Base-by-base conservation (phyloP, 2,113 vertebrate species). In the Octodon degus region DNA sequence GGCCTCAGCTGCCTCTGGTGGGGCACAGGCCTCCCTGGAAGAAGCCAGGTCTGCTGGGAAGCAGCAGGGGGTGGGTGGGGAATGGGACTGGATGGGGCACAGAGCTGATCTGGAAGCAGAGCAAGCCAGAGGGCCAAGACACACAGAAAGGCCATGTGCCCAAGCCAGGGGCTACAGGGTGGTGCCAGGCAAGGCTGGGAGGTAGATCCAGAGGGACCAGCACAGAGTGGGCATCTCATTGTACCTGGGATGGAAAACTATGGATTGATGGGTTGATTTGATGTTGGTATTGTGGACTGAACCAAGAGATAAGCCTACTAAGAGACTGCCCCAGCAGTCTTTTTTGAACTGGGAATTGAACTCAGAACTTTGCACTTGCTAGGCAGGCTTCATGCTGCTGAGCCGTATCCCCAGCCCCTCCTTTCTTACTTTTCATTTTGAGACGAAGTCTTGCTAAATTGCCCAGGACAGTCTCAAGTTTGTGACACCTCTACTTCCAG, bases 121-220 rank as follows among this genome's bases (percentile, higher is more conserved):
- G 30, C 14, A 11, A 16, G 16, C 17, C 53, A 47, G 22, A 62
- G 12, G 2, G 27, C n/a, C 20, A 1, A 20, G 43, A 50, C 20
- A 53, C 17, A 12, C 40, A n/a, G 40, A 53, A 9, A 13, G 17
- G 82, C n/a, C 30, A 16, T 16, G 62, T 19, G 82, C 70, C 22
- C 2, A 30, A 10, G 25, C 43, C 2, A 2, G 37, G 7, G 40
- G 24, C 20, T 4, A 12, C 53, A 0, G 3, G 13, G 40, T 0
- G 34, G 47, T 0, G 0, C 37, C 65, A n/a, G 30, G 10, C 0
- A 20, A n/a, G 89, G 17, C 16, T 2, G 12, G 14, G 19, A 53
- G 60, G 63, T 17, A 22, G 77, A 16, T 20, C 1, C 20, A 5
- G 40, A 63, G 77, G 34, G 12, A 24, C 34, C 22, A 53, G 43